Conservation (phyloP, 2,113 vertebrate genomes). For the Bambusicola thoracicus region DNA sequence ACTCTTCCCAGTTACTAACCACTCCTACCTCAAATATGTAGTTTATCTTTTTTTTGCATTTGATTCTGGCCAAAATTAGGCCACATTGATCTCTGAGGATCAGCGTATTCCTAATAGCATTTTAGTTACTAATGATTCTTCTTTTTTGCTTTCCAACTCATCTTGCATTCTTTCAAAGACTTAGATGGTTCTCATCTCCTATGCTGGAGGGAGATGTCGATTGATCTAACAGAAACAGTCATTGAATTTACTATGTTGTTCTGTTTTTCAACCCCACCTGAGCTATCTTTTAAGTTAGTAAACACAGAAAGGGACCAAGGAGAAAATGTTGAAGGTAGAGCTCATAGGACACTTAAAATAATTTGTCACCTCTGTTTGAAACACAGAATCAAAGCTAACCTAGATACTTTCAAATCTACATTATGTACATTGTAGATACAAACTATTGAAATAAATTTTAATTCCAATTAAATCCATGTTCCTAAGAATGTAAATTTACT, state of each 20-base stretch:
- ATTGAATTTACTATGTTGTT: neutral
- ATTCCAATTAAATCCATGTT: neutral
- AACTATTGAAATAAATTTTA: neutral
- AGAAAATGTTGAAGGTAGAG: neutral
- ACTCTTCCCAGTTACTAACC: constrained; percentile 15
- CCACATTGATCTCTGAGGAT: constrained; percentile 1
- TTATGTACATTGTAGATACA: neutral
- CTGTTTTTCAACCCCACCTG: neutral
- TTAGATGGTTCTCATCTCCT: neutral
- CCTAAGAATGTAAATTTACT: neutral
- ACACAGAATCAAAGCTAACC: neutral
- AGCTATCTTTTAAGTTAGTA: neutral
- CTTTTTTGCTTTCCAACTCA: neutral
- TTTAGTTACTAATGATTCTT: neutral
- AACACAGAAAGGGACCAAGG: neutral
- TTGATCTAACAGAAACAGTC: neutral
- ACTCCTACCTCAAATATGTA: neutral
- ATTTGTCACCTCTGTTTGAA: neutral
- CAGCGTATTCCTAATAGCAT: neutral
- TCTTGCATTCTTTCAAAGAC: neutral
- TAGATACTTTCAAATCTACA: neutral
- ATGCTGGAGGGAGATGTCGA: neutral
- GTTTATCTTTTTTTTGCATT: constrained; percentile 22
- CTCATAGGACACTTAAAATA: neutral
- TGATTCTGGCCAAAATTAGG: constrained; percentile 20